phyloP scores from a whole-genome alignment of 37 sponge, comb jelly and placozoan genomes.

The Mnemiopsis leidyi region DNA sequence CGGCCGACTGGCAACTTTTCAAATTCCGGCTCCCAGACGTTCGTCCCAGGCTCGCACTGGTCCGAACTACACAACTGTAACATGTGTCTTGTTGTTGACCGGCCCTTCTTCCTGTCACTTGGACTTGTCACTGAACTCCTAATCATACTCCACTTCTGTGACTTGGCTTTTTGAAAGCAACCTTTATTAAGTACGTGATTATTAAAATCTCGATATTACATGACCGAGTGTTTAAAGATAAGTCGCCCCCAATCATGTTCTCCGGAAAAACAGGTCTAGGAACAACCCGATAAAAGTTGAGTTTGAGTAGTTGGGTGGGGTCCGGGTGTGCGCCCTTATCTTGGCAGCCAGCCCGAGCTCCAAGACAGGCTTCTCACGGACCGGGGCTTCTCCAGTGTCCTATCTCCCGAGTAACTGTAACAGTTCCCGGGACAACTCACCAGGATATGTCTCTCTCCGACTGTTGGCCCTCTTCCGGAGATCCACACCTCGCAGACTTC shows the following conservation, averaged over 20 bases:
- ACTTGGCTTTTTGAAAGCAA: background rate
- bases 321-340: background rate
- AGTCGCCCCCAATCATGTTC: background rate
- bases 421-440: background rate
- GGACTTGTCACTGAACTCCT: background rate
- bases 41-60: background rate
- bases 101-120: background rate
- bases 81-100: background rate
- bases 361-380: background rate
- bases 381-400: background rate
- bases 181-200: background rate
- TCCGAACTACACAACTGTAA: background rate
- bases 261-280: background rate
- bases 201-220: no score
- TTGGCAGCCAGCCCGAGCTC: background rate
- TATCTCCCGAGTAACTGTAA: background rate
- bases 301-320: background rate
- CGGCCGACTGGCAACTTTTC: background rate
- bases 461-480: background rate
- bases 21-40: background rate
- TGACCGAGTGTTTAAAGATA: no score
- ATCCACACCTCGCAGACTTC: background rate
- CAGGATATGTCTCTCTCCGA: background rate
- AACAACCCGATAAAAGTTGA: background rate
- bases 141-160: background rate